A percentile compares a stretch with the other conserved stretches of the same genome.
phyloP scores from a whole-genome alignment of 1,140 invertebrate genomes.

The Diuraphis noxia region DNA sequence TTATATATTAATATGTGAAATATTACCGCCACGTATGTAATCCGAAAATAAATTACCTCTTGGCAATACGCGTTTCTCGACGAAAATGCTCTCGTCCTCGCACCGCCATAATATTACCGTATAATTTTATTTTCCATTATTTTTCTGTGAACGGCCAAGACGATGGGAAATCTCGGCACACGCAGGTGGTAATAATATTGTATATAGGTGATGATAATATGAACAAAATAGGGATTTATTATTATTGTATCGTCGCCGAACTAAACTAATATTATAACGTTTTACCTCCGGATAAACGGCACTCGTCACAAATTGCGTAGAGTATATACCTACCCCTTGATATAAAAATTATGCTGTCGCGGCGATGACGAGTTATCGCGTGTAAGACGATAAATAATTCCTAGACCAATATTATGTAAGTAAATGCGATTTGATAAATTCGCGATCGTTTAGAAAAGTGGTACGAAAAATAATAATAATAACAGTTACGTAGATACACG shows the following conservation, averaged over 20 bases:
- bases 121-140: neutral
- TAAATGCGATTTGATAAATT: neutral
- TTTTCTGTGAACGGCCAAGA: neutral
- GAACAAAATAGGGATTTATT: neutral
- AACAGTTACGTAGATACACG: too few species aligned
- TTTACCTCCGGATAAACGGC: neutral
- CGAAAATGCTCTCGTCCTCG: neutral
- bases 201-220: neutral
- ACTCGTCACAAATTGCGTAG: neutral
- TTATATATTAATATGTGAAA: neutral
- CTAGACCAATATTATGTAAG: neutral
- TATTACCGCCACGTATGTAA: neutral
- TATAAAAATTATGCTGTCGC: neutral
- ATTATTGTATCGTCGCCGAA: neutral
- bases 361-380: neutral
- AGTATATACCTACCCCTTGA: neutral
- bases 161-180: neutral
- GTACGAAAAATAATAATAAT: too few species aligned
- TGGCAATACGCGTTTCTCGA: neutral
- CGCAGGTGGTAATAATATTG: neutral
- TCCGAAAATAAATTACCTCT: constrained; percentile 4
- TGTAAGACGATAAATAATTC: neutral
- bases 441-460: too few species aligned
- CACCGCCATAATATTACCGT: neutral
- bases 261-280: neutral